Conservation (phyloP, 1,140 invertebrate genomes). For the Drosophila parvula region DNA sequence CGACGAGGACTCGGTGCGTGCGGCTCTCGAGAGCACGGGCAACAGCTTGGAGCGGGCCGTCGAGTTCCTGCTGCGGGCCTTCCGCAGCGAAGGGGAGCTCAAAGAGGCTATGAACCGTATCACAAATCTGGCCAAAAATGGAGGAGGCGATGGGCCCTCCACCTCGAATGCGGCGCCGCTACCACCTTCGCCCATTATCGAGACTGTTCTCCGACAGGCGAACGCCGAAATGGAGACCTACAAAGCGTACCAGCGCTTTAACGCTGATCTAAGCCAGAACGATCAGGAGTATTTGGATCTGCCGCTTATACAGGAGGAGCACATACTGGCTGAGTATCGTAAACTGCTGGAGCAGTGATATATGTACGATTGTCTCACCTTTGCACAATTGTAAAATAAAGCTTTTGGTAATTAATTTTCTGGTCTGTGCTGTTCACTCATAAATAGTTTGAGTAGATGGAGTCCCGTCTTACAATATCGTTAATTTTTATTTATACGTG, state of each 20-base stretch:
- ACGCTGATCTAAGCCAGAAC: constrained; percentile 85
- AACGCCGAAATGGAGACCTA: constrained; percentile 62
- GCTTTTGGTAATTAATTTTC: not conserved
- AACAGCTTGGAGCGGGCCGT: constrained; percentile 86
- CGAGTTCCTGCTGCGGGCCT: constrained; percentile 84
- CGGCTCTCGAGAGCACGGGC: constrained; percentile 85
- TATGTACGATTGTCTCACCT: not conserved
- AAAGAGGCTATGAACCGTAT: constrained; percentile 46
- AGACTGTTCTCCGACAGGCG: constrained; percentile 47
- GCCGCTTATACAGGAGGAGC: constrained; percentile 86
- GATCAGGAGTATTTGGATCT: constrained; percentile 88
- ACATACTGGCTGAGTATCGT: constrained; percentile 87
- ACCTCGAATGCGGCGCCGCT: constrained; percentile 47
- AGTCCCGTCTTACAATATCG: constrained; percentile 4
- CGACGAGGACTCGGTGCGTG: constrained; percentile 85
- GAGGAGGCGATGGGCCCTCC: constrained; percentile 45
- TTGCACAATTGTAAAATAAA: not conserved
- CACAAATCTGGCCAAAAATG: constrained; percentile 6
- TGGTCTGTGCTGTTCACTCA: not conserved
- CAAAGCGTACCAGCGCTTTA: constrained; percentile 86
- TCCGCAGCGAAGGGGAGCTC: constrained; percentile 65
- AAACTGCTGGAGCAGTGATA: constrained; percentile 84
- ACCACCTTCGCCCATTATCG: constrained; percentile 27
- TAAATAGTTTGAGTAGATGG: not conserved
- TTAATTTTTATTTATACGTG: constrained; percentile 19